Percentiles rank a stretch among this genome's conserved stretches.
Conservation (phyloP, 2,888 invertebrate species). For the Gonocerus acuteangulatus region DNA sequence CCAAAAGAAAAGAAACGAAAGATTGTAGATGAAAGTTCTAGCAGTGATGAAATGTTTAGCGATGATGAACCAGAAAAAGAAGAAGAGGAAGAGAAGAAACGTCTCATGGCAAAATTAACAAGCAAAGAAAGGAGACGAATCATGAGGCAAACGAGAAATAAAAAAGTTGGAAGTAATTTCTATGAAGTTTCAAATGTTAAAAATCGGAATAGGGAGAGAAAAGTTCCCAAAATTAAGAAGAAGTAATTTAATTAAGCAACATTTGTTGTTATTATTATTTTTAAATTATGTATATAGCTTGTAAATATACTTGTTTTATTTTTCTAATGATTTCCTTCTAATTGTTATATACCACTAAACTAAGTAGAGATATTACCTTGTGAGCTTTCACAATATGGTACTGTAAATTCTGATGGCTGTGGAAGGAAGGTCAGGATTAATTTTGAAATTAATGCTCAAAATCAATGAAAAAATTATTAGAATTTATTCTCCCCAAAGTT, state of each 20-base stretch:
- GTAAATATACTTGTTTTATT: too few species aligned
- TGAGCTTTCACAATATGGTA: too few species aligned
- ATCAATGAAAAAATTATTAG: too few species aligned
- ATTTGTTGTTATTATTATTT: too few species aligned
- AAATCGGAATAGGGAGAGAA: slow-evolving; percentile 53
- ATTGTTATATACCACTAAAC: too few species aligned
- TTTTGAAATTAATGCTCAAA: too few species aligned
- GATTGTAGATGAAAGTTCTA: slow-evolving; percentile 36
- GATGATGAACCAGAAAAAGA: slow-evolving; percentile 40
- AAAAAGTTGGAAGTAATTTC: slow-evolving; percentile 80
- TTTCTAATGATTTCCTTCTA: too few species aligned
- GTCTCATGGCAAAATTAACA: slow-evolving; percentile 53
- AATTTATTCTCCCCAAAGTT: too few species aligned
- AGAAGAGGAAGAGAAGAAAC: slow-evolving; percentile 45
- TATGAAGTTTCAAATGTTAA: slow-evolving; percentile 84
- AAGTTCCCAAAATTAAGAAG: slow-evolving; percentile 25
- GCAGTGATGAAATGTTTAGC: slow-evolving; percentile 40
- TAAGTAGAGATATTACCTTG: too few species aligned
- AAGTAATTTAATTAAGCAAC: background rate
- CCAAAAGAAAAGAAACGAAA: slow-evolving; percentile 28
- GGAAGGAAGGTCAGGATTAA: too few species aligned
- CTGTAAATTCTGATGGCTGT: too few species aligned
- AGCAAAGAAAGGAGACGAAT: slow-evolving; percentile 68
- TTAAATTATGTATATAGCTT: too few species aligned
- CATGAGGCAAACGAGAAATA: slow-evolving; percentile 66